Conservation (phyloP, 2,888 invertebrate genomes). For the Dioctria rufipes region DNA sequence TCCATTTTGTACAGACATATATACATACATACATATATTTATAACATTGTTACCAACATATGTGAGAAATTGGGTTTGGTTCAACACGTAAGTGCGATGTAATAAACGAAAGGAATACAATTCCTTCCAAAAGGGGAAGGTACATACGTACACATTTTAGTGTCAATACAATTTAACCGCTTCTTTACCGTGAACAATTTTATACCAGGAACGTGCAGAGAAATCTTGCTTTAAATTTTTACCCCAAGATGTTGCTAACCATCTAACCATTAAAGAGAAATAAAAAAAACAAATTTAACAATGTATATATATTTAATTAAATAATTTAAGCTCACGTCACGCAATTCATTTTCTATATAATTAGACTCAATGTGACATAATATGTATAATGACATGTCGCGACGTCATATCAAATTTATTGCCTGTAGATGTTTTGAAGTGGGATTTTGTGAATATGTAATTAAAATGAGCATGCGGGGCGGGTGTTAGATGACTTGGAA, state of each 20-base stretch:
- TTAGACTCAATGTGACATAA: slow-evolving; percentile 12
- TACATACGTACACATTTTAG: background rate
- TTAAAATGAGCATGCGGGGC: background rate
- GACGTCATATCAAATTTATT: slow-evolving; percentile 11
- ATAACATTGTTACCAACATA: too few relatives aligned
- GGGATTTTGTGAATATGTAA: slow-evolving; percentile 3
- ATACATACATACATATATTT: too few relatives aligned
- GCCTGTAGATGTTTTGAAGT: background rate
- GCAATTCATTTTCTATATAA: slow-evolving; percentile 19
- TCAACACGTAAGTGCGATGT: background rate
- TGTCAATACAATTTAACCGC: background rate
- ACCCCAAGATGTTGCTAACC: background rate
- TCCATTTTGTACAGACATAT: background rate
- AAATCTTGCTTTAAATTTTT: slow-evolving; percentile 8
- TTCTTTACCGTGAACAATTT: background rate
- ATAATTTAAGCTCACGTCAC: slow-evolving; percentile 15
- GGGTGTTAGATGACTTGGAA: background rate
- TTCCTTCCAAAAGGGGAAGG: background rate
- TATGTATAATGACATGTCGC: background rate
- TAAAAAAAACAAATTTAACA: too few relatives aligned
- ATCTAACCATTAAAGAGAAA: too few relatives aligned
- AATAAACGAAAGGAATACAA: background rate
- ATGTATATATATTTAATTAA: background rate
- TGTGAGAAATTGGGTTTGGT: too few relatives aligned
- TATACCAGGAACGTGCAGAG: too few relatives aligned